Evolutionary conservation across 2,113 vertebrate species (phyloP).

Genomic region (Plestiodon gilberti): DNA sequence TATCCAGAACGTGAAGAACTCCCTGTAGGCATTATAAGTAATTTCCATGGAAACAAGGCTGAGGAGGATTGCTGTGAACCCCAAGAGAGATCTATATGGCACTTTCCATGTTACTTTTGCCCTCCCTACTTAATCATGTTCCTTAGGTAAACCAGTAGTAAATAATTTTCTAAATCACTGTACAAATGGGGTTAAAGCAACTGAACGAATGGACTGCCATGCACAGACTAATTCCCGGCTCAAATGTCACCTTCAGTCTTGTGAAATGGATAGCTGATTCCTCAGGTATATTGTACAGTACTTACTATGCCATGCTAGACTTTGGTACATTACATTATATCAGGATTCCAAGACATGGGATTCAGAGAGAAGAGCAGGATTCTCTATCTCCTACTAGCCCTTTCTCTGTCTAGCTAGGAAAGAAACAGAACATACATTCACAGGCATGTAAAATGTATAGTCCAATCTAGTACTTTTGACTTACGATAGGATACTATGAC

Average conservation of each 20-base stretch:
- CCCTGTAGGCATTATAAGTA: slow-evolving; percentile 72
- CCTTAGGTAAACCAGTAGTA: slow-evolving; percentile 47
- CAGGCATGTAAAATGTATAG: too few species aligned
- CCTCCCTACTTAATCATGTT: slow-evolving; percentile 42
- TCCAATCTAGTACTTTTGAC: too few species aligned
- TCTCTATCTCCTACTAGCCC: neutral
- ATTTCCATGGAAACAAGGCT: slow-evolving; percentile 81
- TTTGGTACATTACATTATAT: neutral
- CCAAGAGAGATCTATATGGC: slow-evolving; percentile 64
- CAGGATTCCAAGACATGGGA: neutral
- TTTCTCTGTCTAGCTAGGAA: neutral
- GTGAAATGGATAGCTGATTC: neutral
- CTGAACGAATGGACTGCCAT: neutral
- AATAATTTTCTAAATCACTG: slow-evolving; percentile 41
- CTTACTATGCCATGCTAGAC: neutral
- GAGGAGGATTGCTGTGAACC: slow-evolving; percentile 69
- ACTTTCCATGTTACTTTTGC: slow-evolving; percentile 54
- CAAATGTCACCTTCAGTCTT: neutral
- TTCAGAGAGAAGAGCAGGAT: neutral
- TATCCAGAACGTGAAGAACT: slow-evolving; percentile 65
- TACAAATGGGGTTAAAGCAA: neutral
- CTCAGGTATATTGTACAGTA: neutral
- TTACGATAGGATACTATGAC: too few species aligned
- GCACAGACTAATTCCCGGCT: neutral
- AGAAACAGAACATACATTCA: neutral